Conservation (phyloP, 2,797 vertebrate species). For the Gallirallus australis region DNA sequence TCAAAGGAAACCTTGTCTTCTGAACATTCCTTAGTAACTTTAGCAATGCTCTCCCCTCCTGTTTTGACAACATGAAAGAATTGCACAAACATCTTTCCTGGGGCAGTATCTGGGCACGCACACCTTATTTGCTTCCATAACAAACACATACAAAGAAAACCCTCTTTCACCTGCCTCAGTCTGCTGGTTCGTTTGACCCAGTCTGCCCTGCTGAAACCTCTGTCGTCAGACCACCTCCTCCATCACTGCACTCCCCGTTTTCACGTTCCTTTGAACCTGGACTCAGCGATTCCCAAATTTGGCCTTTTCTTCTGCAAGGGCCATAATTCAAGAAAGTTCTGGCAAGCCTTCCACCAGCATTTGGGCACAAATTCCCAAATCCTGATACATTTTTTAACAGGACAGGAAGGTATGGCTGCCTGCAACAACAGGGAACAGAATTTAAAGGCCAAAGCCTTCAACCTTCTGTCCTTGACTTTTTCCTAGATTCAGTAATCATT, state of each 20-base stretch:
- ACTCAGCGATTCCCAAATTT: not conserved
- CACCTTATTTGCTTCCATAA: slow-evolving; percentile 20
- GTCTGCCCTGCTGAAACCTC: not conserved
- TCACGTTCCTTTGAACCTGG: not conserved
- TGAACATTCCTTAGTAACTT: slow-evolving; percentile 6
- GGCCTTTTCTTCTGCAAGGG: not conserved
- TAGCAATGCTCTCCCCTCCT: slow-evolving; percentile 11
- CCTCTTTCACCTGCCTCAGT: not conserved
- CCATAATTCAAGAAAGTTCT: not conserved
- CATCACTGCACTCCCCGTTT: not conserved
- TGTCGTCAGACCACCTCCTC: not conserved
- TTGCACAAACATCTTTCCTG: slow-evolving; percentile 37
- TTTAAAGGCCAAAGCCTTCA: not conserved
- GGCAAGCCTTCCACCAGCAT: not conserved
- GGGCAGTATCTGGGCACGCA: not conserved
- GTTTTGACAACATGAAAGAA: slow-evolving; percentile 52
- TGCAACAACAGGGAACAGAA: not conserved
- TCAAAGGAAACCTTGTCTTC: slow-evolving; percentile 51
- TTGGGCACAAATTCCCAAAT: not conserved
- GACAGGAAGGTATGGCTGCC: not conserved
- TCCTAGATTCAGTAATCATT: not conserved
- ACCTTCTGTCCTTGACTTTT: not conserved
- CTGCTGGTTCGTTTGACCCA: rapidly evolving
- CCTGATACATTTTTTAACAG: not conserved
- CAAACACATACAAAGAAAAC: not conserved